These are phyloP conservation scores for Mechanitis messenoides DNA, from an alignment of 2,888 invertebrate species.

Conservation along the genomic window DNA sequence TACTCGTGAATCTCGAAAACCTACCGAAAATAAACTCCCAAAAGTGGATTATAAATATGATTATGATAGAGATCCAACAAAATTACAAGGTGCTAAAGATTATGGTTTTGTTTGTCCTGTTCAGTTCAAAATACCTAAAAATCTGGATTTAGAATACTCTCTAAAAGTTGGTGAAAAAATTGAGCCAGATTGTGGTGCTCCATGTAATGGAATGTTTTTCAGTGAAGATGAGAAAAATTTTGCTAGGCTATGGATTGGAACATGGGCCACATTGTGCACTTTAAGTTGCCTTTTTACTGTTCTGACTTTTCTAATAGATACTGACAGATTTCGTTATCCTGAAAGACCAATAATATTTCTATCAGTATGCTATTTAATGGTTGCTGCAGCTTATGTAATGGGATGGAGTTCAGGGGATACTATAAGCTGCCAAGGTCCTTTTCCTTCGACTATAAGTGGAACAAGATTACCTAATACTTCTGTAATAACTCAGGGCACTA, in stretches of 20 bases:
- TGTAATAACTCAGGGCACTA: conserved; percentile 91
- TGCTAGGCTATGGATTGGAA: conserved; percentile 93
- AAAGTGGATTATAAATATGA: conserved; percentile 68
- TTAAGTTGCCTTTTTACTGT: conserved; percentile 94
- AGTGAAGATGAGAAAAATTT: conserved; percentile 87
- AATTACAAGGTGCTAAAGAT: conserved; percentile 78
- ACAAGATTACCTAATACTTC: conserved; percentile 85
- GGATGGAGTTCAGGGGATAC: conserved; percentile 89
- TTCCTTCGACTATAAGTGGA: conserved; percentile 81
- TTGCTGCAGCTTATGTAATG: conserved; percentile 93
- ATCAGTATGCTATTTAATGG: conserved; percentile 96
- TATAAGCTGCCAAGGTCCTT: conserved; percentile 89
- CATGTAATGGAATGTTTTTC: conserved; percentile 96
- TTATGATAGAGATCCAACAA: conserved; percentile 70
- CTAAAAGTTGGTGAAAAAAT: conserved; percentile 88
- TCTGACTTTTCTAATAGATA: conserved; percentile 95
- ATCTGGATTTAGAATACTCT: conserved; percentile 88
- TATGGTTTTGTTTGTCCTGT: conserved; percentile 92
- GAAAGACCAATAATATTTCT: conserved; percentile 98
- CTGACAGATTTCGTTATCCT: conserved; percentile 96
- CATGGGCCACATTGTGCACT: conserved; percentile 93
- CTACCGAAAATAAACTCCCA: conserved; percentile 54
- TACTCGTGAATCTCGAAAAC: conserved; percentile 75
- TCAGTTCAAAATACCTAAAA: conserved; percentile 88
- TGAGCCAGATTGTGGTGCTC: conserved; percentile 88